Conservation (phyloP, 2,888 invertebrate species). For the Trilocha varians region DNA sequence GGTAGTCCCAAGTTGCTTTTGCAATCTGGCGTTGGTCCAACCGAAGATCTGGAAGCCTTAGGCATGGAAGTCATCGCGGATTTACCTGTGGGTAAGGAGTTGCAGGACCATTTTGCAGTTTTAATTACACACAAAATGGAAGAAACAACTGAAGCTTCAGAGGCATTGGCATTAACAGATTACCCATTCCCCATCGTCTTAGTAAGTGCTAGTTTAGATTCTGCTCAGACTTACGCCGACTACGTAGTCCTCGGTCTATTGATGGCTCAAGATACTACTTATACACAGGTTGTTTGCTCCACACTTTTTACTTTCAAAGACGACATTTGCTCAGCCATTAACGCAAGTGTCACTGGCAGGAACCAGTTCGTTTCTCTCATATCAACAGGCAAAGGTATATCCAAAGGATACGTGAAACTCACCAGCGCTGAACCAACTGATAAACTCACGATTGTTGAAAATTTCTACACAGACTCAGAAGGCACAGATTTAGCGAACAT, state of each 20-base stretch:
- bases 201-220: not conserved
- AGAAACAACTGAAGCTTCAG: not conserved
- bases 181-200: not conserved
- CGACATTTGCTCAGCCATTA: not conserved
- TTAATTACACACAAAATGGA: not conserved
- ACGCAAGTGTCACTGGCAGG: not conserved
- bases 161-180: not conserved
- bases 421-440: slow-evolving; percentile 17
- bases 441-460: slow-evolving; percentile 14
- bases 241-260: not conserved
- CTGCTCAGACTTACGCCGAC: not conserved
- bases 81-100: slow-evolving; percentile 21
- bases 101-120: slow-evolving; percentile 15
- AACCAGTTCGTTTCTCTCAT: not conserved
- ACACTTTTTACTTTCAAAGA: not conserved
- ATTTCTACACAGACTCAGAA: slow-evolving; percentile 1
- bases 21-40: slow-evolving; percentile 18
- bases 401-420: slow-evolving; percentile 10
- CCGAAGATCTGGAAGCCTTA: slow-evolving; percentile 10
- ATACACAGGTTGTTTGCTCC: not conserved
- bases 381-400: no score
- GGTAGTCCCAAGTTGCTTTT: slow-evolving; percentile 3
- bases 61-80: slow-evolving; percentile 16
- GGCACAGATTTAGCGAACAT: slow-evolving; percentile 11
- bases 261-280: not conserved